Conservation (phyloP, 2,888 invertebrate species). For the Invenusta paracnida region DNA sequence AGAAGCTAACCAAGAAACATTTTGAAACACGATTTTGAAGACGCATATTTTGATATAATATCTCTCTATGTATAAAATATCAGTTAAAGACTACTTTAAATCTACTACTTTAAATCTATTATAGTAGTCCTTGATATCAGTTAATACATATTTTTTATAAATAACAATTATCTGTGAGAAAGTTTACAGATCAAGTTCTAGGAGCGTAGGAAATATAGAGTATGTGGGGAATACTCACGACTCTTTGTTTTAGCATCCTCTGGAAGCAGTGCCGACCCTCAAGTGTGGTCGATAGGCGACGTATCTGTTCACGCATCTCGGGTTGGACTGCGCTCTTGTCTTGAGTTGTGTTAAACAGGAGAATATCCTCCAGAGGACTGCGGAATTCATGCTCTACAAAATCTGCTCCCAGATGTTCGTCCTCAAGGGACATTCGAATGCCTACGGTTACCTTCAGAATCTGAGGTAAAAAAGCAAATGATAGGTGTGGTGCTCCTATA, state of each 20-base stretch:
- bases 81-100: too few species aligned
- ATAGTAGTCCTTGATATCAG: too few species aligned
- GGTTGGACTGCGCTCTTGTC: not conserved
- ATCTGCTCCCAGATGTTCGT: conserved; percentile 82
- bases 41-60: too few species aligned
- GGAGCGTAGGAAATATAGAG: too few species aligned
- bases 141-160: too few species aligned
- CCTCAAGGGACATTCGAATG: conserved; percentile 76
- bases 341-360: not conserved
- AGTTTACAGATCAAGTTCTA: too few species aligned
- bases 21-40: too few species aligned
- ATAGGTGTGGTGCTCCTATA: not conserved
- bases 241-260: not conserved
- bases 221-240: too few species aligned
- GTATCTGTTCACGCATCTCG: not conserved
- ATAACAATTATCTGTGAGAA: too few species aligned
- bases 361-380: not conserved
- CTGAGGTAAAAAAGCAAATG: not conserved
- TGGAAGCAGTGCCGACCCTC: not conserved
- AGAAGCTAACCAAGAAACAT: too few species aligned
- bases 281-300: not conserved
- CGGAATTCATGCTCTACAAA: conserved; percentile 72
- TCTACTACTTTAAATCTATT: too few species aligned
- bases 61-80: too few species aligned
- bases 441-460: conserved; percentile 48